A percentile compares a stretch with the other conserved stretches of the same genome.
Conservation (phyloP, 2,113 vertebrate genomes). For the Collichthys lucidus region DNA sequence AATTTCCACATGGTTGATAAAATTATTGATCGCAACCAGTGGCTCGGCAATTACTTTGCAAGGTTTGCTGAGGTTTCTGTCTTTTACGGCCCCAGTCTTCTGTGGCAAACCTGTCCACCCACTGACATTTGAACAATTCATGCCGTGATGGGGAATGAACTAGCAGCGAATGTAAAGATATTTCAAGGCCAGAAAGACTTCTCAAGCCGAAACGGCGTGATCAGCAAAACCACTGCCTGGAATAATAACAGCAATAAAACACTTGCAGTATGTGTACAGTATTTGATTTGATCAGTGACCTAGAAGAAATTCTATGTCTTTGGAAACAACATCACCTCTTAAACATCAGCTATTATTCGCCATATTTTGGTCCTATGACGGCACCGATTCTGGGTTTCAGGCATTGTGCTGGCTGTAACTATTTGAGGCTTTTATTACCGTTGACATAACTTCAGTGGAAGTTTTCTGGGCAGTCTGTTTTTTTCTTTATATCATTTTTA, state of each 20-base stretch:
- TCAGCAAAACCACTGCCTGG: constrained; percentile 46
- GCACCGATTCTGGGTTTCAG: background rate
- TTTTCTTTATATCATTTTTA: constrained; percentile 46
- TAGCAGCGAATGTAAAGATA: background rate
- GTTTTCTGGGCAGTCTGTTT: constrained; percentile 28
- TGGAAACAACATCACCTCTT: constrained; percentile 31
- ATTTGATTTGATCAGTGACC: constrained; percentile 48
- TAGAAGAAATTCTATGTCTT: constrained; percentile 23
- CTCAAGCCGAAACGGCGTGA: constrained; percentile 9
- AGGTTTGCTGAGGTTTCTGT: constrained; percentile 4
- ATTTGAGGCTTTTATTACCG: constrained; percentile 19
- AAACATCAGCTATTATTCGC: constrained; percentile 23
- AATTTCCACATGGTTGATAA: background rate
- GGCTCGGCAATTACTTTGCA: constrained; percentile 23
- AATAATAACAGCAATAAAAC: constrained; percentile 51
- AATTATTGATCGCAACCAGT: background rate
- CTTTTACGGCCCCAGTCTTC: background rate
- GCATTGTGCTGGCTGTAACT: constrained; percentile 6
- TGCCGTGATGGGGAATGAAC: background rate
- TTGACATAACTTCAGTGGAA: constrained; percentile 30
- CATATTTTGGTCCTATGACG: constrained; percentile 19
- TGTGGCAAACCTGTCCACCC: constrained; percentile 19
- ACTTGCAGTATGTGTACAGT: constrained; percentile 7
- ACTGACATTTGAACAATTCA: constrained; percentile 21
- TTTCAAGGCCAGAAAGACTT: constrained; percentile 37